phyloP scores from a whole-genome alignment of 2,113 vertebrate species.

The Channa maculata region DNA sequence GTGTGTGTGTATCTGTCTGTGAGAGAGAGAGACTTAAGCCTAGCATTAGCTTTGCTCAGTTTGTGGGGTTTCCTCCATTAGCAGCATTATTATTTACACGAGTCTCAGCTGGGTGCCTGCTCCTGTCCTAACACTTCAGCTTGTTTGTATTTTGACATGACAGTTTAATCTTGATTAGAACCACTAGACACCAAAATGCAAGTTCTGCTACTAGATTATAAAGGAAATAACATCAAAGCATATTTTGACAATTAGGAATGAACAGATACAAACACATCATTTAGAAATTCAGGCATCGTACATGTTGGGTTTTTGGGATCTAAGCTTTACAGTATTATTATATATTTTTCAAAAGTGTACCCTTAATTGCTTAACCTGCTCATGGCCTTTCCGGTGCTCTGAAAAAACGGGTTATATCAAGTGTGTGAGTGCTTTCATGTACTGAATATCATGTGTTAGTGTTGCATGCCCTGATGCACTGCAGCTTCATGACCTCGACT shows the following conservation, averaged over 20 bases:
- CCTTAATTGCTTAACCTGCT: slow-evolving; percentile 76
- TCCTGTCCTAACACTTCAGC: slow-evolving; percentile 46
- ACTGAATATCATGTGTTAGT: slow-evolving; percentile 35
- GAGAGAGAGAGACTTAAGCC: slow-evolving; percentile 39
- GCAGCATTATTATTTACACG: slow-evolving; percentile 76
- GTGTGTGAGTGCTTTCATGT: slow-evolving; percentile 6
- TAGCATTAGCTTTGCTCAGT: slow-evolving; percentile 66
- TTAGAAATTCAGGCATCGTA: neutral
- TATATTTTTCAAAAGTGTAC: slow-evolving; percentile 67
- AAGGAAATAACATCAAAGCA: neutral
- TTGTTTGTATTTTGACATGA: slow-evolving; percentile 44
- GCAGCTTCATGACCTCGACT: slow-evolving; percentile 32
- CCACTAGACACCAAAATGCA: slow-evolving; percentile 18
- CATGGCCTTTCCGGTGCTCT: slow-evolving; percentile 40
- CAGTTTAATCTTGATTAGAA: slow-evolving; percentile 49
- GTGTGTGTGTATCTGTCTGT: no score
- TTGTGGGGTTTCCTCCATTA: slow-evolving; percentile 61
- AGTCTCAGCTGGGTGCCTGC: slow-evolving; percentile 58
- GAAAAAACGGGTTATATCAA: slow-evolving; percentile 61
- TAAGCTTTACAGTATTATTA: slow-evolving; percentile 52
- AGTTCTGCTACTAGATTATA: neutral
- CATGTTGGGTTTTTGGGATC: slow-evolving; percentile 46
- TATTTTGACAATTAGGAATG: neutral
- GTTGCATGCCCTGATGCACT: slow-evolving; percentile 8
- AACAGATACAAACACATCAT: neutral